Conservation (phyloP, 1,140 invertebrate genomes). For the Neotoxoptera formosana region DNA sequence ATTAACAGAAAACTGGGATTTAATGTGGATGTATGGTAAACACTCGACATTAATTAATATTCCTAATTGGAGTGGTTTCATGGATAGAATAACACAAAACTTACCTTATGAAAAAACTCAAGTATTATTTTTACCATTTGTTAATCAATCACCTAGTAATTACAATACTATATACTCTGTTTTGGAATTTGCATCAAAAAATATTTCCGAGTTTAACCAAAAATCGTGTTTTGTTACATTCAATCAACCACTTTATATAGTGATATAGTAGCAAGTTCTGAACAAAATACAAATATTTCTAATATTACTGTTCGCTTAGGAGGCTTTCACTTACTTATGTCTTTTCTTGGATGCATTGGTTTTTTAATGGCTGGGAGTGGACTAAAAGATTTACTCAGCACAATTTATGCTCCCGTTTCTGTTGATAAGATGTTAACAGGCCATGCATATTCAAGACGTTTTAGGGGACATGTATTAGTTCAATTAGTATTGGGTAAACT, state of each 20-base stretch:
- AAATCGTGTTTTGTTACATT: not conserved
- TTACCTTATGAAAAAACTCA: not conserved
- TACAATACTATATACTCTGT: not conserved
- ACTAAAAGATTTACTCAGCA: not conserved
- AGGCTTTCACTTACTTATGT: conserved; percentile 43
- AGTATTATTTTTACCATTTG: conserved; percentile 3
- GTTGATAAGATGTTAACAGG: conserved; percentile 22
- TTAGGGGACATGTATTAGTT: not conserved
- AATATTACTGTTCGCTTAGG: conserved; percentile 25
- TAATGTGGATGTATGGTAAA: not conserved
- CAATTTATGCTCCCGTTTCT: not conserved
- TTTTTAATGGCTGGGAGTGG: conserved; percentile 16
- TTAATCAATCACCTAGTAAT: not conserved
- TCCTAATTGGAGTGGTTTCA: conserved; percentile 25
- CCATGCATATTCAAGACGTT: conserved; percentile 2
- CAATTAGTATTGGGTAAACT: not conserved
- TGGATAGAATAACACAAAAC: not conserved
- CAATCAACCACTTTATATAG: conserved; percentile 8
- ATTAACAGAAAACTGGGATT: not conserved
- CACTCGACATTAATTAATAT: not conserved
- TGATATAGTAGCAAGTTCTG: not conserved
- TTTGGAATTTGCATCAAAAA: not conserved
- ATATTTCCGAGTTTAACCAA: not conserved
- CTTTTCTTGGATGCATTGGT: conserved; percentile 36
- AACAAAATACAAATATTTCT: not conserved